These are phyloP conservation scores for Ciconia stormi DNA, from an alignment of 2,113 vertebrate genomes.

Conservation along the genomic window DNA sequence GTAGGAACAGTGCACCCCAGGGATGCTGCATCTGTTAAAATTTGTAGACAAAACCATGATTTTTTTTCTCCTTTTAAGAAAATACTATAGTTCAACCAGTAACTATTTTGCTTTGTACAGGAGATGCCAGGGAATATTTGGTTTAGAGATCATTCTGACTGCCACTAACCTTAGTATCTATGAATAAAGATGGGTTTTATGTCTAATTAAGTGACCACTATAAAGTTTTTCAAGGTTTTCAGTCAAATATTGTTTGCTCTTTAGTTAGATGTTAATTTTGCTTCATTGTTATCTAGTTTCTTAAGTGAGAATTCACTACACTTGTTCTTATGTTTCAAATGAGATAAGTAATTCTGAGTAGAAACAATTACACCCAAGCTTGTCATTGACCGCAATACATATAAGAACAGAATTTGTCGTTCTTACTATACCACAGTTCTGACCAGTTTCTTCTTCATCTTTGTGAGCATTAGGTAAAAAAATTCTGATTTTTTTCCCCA, in stretches of 20 bases:
- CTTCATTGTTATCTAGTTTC: not conserved
- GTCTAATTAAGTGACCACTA: not conserved
- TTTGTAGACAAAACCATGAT: not conserved
- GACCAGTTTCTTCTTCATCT: not conserved
- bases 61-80: not conserved
- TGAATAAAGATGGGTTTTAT: not conserved
- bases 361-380: not conserved
- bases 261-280: not conserved
- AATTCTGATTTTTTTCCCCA: not conserved
- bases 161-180: not conserved
- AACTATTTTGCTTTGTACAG: not conserved
- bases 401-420: not conserved
- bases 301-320: not conserved
- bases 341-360: not conserved
- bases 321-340: not conserved
- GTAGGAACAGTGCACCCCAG: fast-evolving
- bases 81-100: not conserved
- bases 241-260: not conserved
- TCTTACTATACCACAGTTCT: not conserved
- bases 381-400: not conserved
- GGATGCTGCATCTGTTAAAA: not conserved
- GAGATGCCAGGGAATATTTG: not conserved
- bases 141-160: not conserved
- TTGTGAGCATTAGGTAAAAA: not conserved
- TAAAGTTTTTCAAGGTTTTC: not conserved